phyloP scores from a whole-genome alignment of 2,888 invertebrate genomes.

The Galerucella pusilla region DNA sequence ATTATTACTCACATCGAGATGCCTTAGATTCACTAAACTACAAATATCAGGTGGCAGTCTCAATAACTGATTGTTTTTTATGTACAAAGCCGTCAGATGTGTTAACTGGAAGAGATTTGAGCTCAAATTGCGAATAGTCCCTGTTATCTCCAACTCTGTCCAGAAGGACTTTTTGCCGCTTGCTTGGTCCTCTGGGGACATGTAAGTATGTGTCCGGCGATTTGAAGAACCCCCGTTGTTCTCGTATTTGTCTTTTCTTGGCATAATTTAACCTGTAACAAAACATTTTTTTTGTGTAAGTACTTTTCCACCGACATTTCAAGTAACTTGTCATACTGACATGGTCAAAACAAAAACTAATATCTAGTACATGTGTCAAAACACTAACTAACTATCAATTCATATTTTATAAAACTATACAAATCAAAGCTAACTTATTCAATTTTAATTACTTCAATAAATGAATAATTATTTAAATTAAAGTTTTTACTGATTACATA shows the following conservation, averaged over 20 bases:
- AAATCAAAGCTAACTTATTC: not conserved
- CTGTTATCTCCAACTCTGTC: constrained; percentile 82
- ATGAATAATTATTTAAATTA: not conserved
- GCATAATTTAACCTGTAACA: constrained; percentile 65
- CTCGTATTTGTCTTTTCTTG: constrained; percentile 88
- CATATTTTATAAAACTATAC: too few relatives aligned
- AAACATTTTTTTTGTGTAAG: constrained; percentile 28
- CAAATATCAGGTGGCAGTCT: constrained; percentile 93
- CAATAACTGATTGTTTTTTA: constrained; percentile 94
- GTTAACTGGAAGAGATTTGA: constrained; percentile 90
- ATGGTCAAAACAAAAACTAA: not conserved
- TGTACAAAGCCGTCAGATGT: constrained; percentile 93
- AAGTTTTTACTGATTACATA: not conserved
- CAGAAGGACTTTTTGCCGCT: constrained; percentile 93
- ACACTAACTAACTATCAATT: too few relatives aligned
- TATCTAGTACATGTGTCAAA: too few relatives aligned
- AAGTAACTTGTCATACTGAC: constrained; percentile 15
- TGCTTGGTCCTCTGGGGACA: constrained; percentile 93
- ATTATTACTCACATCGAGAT: constrained; percentile 94
- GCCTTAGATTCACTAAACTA: constrained; percentile 83
- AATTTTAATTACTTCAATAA: not conserved
- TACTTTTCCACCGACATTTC: constrained; percentile 21
- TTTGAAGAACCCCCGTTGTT: constrained; percentile 61
- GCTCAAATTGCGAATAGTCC: constrained; percentile 94
- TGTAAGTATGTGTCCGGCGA: constrained; percentile 87